phyloP scores from a whole-genome alignment of 37 sponge, comb jelly and placozoan genomes.

The Axinella damicornis region DNA sequence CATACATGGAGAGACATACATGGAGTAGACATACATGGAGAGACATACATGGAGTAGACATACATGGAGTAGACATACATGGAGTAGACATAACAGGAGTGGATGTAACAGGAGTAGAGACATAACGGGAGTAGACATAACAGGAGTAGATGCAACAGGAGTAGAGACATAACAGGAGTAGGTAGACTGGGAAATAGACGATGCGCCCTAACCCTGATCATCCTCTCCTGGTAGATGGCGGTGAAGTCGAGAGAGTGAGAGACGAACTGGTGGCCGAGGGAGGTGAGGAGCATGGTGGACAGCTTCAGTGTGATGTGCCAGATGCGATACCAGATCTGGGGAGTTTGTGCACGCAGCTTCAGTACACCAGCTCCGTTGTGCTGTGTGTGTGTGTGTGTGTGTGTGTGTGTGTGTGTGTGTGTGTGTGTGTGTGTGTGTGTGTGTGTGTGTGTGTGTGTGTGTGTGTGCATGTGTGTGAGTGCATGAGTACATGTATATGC shows the following conservation, averaged over 20 bases:
- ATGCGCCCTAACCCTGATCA: slow-evolving; percentile 30
- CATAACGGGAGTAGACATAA: background rate
- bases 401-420: no score
- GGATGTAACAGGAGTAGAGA: background rate
- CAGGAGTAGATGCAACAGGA: background rate
- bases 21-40: background rate
- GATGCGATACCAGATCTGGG: slow-evolving; percentile 24
- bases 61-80: background rate
- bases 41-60: background rate
- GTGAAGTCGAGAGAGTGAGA: slow-evolving; percentile 59
- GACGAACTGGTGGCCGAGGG: slow-evolving; percentile 46
- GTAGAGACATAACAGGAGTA: background rate
- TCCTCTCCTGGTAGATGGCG: slow-evolving; percentile 47
- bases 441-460: no score
- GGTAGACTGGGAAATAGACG: background rate
- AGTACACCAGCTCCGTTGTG: no score
- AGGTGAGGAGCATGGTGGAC: slow-evolving; percentile 29
- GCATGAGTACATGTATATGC: no score
- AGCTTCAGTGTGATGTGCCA: slow-evolving; percentile 65
- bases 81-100: background rate
- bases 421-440: no score
- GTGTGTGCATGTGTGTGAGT: no score
- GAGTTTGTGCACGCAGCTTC: background rate
- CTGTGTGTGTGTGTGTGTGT: no score
- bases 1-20: background rate